Conservation (phyloP, 1,140 invertebrate genomes). For the Drosophila ficusphila region DNA sequence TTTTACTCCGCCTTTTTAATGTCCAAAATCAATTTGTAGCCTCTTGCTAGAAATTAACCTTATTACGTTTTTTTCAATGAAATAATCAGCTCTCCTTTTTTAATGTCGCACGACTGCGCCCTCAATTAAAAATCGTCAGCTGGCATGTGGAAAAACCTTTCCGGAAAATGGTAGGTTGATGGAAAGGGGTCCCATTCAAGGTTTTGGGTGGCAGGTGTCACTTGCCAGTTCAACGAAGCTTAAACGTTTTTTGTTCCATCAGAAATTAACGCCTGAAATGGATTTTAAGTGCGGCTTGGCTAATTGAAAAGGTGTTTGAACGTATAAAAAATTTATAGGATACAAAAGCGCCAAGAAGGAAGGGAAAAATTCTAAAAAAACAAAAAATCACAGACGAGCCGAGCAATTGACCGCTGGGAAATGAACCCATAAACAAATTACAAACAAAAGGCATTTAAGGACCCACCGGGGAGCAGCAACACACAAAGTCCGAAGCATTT, state of each 20-base stretch:
- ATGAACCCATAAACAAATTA: slow-evolving; percentile 83
- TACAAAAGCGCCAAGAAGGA: slow-evolving; percentile 52
- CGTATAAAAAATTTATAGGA: slow-evolving; percentile 11
- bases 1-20: slow-evolving; percentile 24
- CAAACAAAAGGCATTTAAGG: slow-evolving; percentile 65
- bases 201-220: slow-evolving; percentile 64
- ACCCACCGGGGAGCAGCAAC: slow-evolving; percentile 40
- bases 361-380: slow-evolving; percentile 31
- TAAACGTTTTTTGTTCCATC: slow-evolving; percentile 62
- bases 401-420: slow-evolving; percentile 83
- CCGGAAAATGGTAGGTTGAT: neutral
- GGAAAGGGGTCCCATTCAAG: slow-evolving; percentile 15
- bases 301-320: slow-evolving; percentile 74
- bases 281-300: slow-evolving; percentile 74
- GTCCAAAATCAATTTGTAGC: slow-evolving; percentile 76
- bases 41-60: slow-evolving; percentile 73
- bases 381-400: slow-evolving; percentile 81
- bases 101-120: slow-evolving; percentile 58
- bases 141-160: slow-evolving; percentile 30
- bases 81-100: slow-evolving; percentile 48
- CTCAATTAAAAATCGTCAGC: slow-evolving; percentile 67
- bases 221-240: slow-evolving; percentile 61
- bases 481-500: slow-evolving; percentile 69
- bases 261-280: slow-evolving; percentile 78
- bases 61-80: slow-evolving; percentile 52